Conservation (phyloP, 2,113 vertebrate genomes). For the Fregata magnificens region DNA sequence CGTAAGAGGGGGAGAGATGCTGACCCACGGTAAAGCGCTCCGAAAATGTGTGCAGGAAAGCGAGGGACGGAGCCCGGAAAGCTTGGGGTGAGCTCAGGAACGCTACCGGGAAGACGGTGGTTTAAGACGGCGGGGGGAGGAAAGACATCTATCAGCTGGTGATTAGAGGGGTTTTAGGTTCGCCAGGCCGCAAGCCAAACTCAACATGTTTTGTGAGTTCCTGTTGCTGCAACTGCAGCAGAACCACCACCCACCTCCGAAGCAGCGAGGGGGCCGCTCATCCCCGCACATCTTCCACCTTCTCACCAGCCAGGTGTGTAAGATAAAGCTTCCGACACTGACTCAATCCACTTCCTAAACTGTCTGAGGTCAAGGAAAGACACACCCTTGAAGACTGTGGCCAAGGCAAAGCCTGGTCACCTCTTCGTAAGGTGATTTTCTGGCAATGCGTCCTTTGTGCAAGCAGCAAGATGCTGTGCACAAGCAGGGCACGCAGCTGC, state of each 20-base stretch:
- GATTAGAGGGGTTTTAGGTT: background rate
- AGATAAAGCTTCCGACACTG: background rate
- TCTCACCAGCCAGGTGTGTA: background rate
- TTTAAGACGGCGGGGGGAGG: background rate
- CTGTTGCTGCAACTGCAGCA: background rate
- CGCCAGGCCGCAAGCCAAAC: background rate
- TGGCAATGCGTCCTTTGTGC: background rate
- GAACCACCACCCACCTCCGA: background rate
- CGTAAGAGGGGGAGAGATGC: background rate
- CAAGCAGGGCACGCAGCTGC: background rate
- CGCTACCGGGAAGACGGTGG: fast-evolving
- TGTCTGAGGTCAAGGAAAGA: background rate
- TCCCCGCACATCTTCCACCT: background rate
- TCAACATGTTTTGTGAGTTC: background rate
- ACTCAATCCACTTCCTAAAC: background rate
- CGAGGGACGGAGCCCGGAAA: background rate
- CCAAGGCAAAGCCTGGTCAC: background rate
- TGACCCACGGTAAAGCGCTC: fast-evolving
- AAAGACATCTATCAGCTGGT: background rate
- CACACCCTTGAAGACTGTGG: background rate
- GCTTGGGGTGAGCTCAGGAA: background rate
- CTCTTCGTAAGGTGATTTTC: background rate
- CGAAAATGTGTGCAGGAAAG: fast-evolving
- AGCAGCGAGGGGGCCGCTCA: background rate
- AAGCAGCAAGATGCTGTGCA: background rate